Percentiles rank a stretch among this genome's conserved stretches.
These are phyloP conservation scores for Knipowitschia caucasica DNA, from an alignment of 2,797 vertebrate genomes.

Conservation along the genomic window DNA sequence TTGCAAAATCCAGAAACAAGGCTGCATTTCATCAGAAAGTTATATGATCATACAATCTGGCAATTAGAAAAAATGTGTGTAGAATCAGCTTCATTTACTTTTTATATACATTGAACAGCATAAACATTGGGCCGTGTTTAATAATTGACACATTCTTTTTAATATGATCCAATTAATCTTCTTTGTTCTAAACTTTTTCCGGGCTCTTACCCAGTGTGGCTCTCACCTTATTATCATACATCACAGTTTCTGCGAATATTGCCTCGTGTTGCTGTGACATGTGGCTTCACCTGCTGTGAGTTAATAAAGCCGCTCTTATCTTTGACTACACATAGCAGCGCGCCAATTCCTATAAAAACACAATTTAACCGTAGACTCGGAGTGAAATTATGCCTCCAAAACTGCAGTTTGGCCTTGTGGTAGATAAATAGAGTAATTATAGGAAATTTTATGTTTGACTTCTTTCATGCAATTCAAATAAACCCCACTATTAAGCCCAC, in stretches of 20 bases:
- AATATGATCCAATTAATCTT: background rate
- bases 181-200: background rate
- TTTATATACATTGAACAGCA: background rate
- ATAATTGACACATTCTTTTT: background rate
- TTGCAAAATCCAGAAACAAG: no score
- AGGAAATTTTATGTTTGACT: background rate
- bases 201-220: background rate
- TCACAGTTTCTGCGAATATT: background rate
- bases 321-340: slow-evolving; percentile 2
- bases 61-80: no score
- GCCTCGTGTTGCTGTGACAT: background rate
- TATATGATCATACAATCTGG: no score
- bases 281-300: slow-evolving; percentile 4
- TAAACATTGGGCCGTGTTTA: background rate
- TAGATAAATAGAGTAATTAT: slow-evolving; percentile 5
- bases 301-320: slow-evolving; percentile 7
- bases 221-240: background rate
- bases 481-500: slow-evolving; percentile 3
- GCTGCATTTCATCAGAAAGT: no score
- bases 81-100: no score
- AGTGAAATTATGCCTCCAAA: slow-evolving; percentile 1
- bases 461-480: slow-evolving; percentile 19
- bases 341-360: background rate
- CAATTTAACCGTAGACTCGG: background rate
- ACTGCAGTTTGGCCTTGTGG: background rate